Conservation (phyloP, 1,140 invertebrate species). For the Wiebesia pumilae region DNA sequence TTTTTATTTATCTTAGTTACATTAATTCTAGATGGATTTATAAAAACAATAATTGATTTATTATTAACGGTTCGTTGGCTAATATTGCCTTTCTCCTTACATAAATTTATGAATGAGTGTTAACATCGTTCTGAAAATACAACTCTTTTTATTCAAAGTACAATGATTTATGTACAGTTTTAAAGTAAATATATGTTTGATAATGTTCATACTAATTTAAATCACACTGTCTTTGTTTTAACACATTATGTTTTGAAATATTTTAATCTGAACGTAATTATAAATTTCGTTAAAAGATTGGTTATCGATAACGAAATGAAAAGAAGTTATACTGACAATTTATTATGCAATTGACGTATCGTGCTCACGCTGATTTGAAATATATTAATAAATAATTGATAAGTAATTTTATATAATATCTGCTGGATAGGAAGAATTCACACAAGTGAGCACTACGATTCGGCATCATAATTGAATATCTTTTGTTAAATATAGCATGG, state of each 20-base stretch:
- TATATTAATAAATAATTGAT: too few species aligned
- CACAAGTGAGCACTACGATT: too few species aligned
- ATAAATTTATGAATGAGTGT: slow-evolving; percentile 6
- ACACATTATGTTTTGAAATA: not conserved
- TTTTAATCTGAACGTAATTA: not conserved
- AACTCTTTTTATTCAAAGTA: not conserved
- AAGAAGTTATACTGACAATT: too few species aligned
- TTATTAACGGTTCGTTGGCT: not conserved
- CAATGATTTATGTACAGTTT: slow-evolving; percentile 1
- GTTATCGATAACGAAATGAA: too few species aligned
- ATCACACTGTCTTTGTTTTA: not conserved
- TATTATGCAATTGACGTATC: too few species aligned
- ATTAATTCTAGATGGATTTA: not conserved
- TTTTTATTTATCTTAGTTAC: not conserved
- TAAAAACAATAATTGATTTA: slow-evolving; percentile 7
- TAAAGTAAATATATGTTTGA: not conserved
- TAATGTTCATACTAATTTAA: not conserved
- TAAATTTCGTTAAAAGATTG: too few species aligned
- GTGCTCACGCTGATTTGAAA: too few species aligned
- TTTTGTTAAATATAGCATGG: too few species aligned
- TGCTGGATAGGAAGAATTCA: too few species aligned
- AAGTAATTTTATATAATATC: too few species aligned
- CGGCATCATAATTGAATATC: too few species aligned
- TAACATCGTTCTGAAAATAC: not conserved
- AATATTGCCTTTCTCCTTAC: slow-evolving; percentile 1